Conservation (phyloP, 1,140 invertebrate species). For the Aleiodes sp. region DNA sequence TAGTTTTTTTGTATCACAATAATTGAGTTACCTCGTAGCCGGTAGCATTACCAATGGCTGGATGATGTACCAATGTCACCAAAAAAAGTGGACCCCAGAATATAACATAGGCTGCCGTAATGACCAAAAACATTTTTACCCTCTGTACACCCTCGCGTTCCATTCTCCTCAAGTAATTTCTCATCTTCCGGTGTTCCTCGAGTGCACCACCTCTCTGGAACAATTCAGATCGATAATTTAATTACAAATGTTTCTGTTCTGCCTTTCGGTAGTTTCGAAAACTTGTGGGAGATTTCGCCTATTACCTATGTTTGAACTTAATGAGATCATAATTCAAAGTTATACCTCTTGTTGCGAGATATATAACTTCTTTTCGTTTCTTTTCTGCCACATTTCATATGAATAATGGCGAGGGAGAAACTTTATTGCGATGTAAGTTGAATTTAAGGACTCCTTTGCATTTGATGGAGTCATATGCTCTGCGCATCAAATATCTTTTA, state of each 20-base stretch:
- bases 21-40: slow-evolving; percentile 72
- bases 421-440: no score
- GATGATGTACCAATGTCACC: slow-evolving; percentile 80
- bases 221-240: slow-evolving; percentile 20
- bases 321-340: neutral
- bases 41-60: slow-evolving; percentile 74
- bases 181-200: slow-evolving; percentile 79
- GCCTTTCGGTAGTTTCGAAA: slow-evolving; percentile 4
- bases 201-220: slow-evolving; percentile 66
- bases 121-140: slow-evolving; percentile 86
- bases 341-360: neutral
- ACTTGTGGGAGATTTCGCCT: slow-evolving; percentile 2
- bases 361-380: neutral
- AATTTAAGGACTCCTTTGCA: no score
- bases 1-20: neutral
- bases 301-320: slow-evolving; percentile 12
- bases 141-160: slow-evolving; percentile 80
- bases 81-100: slow-evolving; percentile 92
- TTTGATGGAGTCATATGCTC: no score
- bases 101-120: slow-evolving; percentile 83
- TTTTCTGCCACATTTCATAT: no score
- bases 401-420: no score
- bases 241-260: neutral
- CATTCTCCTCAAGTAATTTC: slow-evolving; percentile 80
- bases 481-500: neutral